A percentile compares a stretch with the other conserved stretches of the same genome.
Evolutionary conservation across 2,888 invertebrate genomes (phyloP).

Genomic region (Rhaphigaster nebulosa): DNA sequence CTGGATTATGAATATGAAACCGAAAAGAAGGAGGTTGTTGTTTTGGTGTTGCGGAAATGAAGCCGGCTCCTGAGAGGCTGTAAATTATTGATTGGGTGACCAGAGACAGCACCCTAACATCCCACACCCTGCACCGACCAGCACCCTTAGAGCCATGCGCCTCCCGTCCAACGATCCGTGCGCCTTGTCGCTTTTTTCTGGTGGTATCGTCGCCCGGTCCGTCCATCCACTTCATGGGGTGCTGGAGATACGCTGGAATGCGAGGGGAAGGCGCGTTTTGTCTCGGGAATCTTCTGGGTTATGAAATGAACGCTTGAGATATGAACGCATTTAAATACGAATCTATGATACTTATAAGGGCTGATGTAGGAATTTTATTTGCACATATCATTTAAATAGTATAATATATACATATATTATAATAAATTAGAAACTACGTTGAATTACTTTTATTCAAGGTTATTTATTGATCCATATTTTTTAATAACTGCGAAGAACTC

Average conservation of each 20-base stretch:
- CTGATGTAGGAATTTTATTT: no score
- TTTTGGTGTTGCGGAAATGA: constrained; percentile 48
- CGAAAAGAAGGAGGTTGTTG: constrained; percentile 15
- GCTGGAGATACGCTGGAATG: not conserved
- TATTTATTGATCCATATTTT: no score
- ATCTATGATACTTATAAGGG: not conserved
- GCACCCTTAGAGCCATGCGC: constrained; percentile 26
- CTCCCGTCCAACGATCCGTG: not conserved
- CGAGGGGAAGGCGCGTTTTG: not conserved
- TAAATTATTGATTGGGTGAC: constrained; percentile 49
- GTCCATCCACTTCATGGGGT: not conserved
- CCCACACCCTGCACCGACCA: not conserved
- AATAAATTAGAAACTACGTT: no score
- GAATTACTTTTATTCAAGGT: no score
- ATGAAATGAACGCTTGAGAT: not conserved
- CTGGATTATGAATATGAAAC: not conserved
- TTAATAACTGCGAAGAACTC: no score
- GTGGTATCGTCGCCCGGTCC: not conserved
- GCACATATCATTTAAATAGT: no score
- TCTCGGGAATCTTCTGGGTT: not conserved
- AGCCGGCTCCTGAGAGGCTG: constrained; percentile 48
- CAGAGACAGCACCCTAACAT: constrained; percentile 24
- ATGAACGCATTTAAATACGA: not conserved
- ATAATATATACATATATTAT: no score
- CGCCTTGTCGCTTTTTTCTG: not conserved